Base-by-base conservation (phyloP, 2,797 vertebrate species). In the Petrocephalus schoutedeni region DNA sequence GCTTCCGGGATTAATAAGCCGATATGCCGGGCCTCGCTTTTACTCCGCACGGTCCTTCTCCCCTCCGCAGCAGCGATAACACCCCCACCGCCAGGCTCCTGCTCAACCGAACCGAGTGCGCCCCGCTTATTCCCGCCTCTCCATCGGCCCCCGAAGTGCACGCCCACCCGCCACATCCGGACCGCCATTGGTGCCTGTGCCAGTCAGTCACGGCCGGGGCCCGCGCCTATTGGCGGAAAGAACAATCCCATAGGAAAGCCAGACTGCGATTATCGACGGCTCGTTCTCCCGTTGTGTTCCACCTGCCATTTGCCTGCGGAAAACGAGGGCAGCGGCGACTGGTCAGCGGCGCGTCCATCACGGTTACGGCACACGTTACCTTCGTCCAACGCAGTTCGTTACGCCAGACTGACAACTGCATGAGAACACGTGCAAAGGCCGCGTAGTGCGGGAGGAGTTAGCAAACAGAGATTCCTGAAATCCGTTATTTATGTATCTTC, bases 21-120 rank as follows among this genome's bases (percentile, higher is more conserved):
- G 14, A 89, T 89, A 64, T 92, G 91, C 93, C 89, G 64, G 85
- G 87, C 87, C 5, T 86, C 61, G 87, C 64, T 82, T 87, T 53
- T 71, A 90, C 77, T 91, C 88, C 89, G 49, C 45, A 87, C 49
- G 41, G 77, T 53, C 53, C 80, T 53, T 93, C 93, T 93, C 91
- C 92, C 92, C 92, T 93, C 93, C 94, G 89, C 93, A 95, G 94
- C 94, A 94, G 94, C 95, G 92, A 95, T 94, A 86, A 91, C 95
- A 94, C 93, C 91, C 89, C 92, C 93, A 93, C 94, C 92, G 94
- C 92, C 92, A 92, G 90, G 91, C 93, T 92, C 90, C 90, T 91
- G 92, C 95, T 94, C 95, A 96, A 95, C 95, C 95, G 88, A 96
- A 95, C 95, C 89, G 93, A 90, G 91, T 92, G 91, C 87, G 87